Evolutionary conservation across 2,888 invertebrate genomes (phyloP).

Genomic region (Diabrotica balteata): DNA sequence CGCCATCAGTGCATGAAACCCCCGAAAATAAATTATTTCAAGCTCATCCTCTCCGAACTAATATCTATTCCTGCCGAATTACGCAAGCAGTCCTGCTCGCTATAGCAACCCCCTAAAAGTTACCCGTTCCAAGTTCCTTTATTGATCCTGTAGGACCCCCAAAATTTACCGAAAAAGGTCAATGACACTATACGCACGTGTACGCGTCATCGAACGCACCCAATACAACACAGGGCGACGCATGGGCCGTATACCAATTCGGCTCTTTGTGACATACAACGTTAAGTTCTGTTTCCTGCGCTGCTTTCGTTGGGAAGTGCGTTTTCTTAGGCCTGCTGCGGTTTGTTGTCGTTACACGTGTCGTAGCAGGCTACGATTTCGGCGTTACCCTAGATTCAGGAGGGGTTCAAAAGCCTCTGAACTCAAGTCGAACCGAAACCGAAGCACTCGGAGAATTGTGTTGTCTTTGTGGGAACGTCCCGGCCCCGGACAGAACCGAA

Average conservation of each 20-base stretch:
- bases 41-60: slow-evolving; percentile 35
- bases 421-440: slow-evolving; percentile 20
- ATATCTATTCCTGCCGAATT: slow-evolving; percentile 32
- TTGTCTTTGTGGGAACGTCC: slow-evolving; percentile 31
- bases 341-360: slow-evolving; percentile 46
- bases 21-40: slow-evolving; percentile 32
- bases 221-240: background rate
- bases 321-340: background rate
- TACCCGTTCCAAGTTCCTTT: slow-evolving; percentile 29
- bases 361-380: slow-evolving; percentile 52
- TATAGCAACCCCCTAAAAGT: slow-evolving; percentile 37
- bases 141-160: slow-evolving; percentile 38
- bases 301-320: background rate
- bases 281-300: slow-evolving; percentile 3
- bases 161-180: slow-evolving; percentile 42
- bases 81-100: slow-evolving; percentile 28
- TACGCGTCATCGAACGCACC: slow-evolving; percentile 3
- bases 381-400: slow-evolving; percentile 54
- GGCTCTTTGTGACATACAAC: background rate
- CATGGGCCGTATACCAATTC: background rate
- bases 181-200: slow-evolving; percentile 50
- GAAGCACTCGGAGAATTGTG: slow-evolving; percentile 28
- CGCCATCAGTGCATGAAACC: slow-evolving; percentile 21
- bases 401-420: slow-evolving; percentile 43
- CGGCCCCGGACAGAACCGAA: slow-evolving; percentile 5